A percentile compares a stretch with the other conserved stretches of the same genome.
These are phyloP conservation scores for Shinisaurus crocodilurus DNA, from an alignment of 2,113 vertebrate genomes.

Conservation along the genomic window DNA sequence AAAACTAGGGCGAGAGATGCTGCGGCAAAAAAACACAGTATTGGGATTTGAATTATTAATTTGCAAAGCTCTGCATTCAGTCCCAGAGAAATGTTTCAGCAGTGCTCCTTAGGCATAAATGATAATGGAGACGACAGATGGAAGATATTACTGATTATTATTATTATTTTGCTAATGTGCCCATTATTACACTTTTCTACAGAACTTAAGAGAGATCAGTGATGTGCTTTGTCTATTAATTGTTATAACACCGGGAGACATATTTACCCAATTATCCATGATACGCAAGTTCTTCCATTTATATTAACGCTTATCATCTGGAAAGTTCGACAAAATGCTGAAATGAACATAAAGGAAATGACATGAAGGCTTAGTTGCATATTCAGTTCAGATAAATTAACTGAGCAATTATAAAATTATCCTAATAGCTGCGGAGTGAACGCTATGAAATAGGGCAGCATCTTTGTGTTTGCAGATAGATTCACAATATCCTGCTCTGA, in stretches of 20 bases:
- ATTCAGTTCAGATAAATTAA: not conserved
- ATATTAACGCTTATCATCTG: not conserved
- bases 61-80: too few species aligned
- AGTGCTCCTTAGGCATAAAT: not conserved
- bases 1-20: not conserved
- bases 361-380: not conserved
- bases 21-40: not conserved
- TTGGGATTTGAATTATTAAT: slow-evolving; percentile 9
- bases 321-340: not conserved
- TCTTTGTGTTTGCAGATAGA: too few species aligned
- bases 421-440: too few species aligned
- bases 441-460: too few species aligned
- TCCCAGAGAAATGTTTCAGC: not conserved
- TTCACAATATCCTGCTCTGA: not conserved
- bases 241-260: not conserved
- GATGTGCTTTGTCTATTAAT: not conserved
- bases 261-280: not conserved
- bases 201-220: not conserved
- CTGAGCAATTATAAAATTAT: not conserved
- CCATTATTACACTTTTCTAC: not conserved
- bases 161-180: not conserved
- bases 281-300: not conserved
- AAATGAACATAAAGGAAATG: not conserved
- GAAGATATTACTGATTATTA: not conserved
- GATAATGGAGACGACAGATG: not conserved